phyloP scores from a whole-genome alignment of 2,113 vertebrate genomes.

The Ictalurus punctatus region DNA sequence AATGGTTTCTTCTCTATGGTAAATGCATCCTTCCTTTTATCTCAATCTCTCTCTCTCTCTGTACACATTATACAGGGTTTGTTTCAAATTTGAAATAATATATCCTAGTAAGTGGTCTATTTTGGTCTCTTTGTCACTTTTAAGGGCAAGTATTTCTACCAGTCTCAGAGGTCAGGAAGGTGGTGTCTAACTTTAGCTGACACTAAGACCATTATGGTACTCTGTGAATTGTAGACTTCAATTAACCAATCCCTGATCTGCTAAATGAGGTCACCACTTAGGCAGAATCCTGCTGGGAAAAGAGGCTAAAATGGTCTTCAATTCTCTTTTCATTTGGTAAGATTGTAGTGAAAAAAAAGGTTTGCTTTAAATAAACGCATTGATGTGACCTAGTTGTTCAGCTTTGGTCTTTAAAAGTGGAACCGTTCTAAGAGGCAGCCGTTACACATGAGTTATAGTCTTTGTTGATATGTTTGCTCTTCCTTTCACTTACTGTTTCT shows the following conservation, averaged over 20 bases:
- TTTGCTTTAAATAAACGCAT: constrained; percentile 26
- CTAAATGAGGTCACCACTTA: constrained; percentile 45
- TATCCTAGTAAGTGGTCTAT: constrained; percentile 9
- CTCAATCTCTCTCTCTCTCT: not conserved
- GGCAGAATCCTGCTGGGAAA: constrained; percentile 34
- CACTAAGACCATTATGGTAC: constrained; percentile 18
- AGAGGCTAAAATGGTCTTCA: constrained; percentile 42
- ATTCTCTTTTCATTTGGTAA: constrained; percentile 29
- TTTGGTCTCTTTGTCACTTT: constrained; percentile 34
- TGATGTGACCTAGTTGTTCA: constrained; percentile 36
- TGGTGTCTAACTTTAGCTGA: constrained; percentile 49
- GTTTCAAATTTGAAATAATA: constrained; percentile 9
- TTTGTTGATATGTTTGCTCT: not conserved
- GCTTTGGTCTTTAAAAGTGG: constrained; percentile 14
- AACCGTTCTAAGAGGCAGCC: not conserved
- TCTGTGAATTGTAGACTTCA: constrained; percentile 36
- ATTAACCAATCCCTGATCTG: constrained; percentile 52
- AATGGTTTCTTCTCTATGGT: not conserved
- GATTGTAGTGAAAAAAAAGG: not conserved
- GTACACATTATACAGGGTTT: not conserved
- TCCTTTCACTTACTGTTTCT: constrained; percentile 23
- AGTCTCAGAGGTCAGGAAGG: constrained; percentile 13
- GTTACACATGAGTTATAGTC: not conserved
- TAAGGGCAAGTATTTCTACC: constrained; percentile 26
- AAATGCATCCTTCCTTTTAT: not conserved